Conservation (phyloP, 1,140 invertebrate genomes). For the Megalopta genalis region DNA sequence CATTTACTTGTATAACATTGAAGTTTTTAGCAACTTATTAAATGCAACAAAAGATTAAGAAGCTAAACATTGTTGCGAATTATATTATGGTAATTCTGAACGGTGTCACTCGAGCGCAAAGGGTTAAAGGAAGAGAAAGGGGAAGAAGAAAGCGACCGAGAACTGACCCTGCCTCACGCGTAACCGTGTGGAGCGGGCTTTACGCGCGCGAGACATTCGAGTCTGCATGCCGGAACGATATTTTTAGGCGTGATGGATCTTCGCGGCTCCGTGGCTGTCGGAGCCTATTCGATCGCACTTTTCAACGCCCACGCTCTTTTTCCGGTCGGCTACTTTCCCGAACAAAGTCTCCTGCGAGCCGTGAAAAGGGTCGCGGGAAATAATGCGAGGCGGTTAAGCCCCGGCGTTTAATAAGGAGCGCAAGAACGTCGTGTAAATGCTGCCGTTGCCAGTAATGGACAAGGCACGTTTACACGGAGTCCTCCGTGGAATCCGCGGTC, state of each 20-base stretch:
- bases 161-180: slow-evolving; percentile 62
- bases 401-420: too few relatives aligned
- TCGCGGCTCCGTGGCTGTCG: not conserved
- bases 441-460: slow-evolving; percentile 2
- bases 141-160: slow-evolving; percentile 28
- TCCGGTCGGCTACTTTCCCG: not conserved
- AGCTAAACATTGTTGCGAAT: too few relatives aligned
- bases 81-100: too few relatives aligned
- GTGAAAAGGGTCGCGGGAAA: too few relatives aligned
- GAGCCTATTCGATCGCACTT: not conserved
- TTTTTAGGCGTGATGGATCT: slow-evolving; percentile 36
- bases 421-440: not conserved
- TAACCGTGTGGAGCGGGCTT: slow-evolving; percentile 21
- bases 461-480: not conserved
- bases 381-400: too few relatives aligned
- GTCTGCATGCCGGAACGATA: slow-evolving; percentile 39
- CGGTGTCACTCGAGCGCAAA: too few relatives aligned
- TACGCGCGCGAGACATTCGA: slow-evolving; percentile 29
- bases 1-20: too few relatives aligned
- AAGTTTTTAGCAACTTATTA: too few relatives aligned
- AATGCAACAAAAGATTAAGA: too few relatives aligned
- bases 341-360: too few relatives aligned
- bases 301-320: not conserved
- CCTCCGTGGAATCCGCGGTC: slow-evolving; percentile 13
- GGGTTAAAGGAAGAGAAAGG: not conserved